These are phyloP conservation scores for Eristalis pertinax DNA, from an alignment of 2,888 invertebrate species.

Conservation along the genomic window DNA sequence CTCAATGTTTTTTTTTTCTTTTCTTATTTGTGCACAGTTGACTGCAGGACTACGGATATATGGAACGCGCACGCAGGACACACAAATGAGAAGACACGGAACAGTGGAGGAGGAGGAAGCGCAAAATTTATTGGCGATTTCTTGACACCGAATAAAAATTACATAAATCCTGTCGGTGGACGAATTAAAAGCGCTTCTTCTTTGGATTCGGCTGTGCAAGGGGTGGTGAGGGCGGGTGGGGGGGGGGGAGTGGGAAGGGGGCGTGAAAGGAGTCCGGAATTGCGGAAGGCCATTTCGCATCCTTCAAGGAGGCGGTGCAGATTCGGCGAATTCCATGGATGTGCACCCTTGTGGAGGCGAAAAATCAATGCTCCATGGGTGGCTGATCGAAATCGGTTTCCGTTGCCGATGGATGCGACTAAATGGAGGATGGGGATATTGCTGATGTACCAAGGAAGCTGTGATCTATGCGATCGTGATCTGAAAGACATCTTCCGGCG, in stretches of 20 bases:
- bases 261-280: neutral
- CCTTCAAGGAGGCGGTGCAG: neutral
- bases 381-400: too few species aligned
- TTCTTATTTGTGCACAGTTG: slow-evolving; percentile 11
- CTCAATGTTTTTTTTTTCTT: slow-evolving; percentile 17
- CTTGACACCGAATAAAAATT: slow-evolving; percentile 70
- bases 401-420: too few species aligned
- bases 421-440: too few species aligned
- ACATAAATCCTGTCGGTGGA: slow-evolving; percentile 65
- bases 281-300: neutral
- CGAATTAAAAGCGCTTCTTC: slow-evolving; percentile 59
- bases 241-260: neutral
- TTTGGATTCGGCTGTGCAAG: slow-evolving; percentile 5
- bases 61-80: slow-evolving; percentile 42
- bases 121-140: slow-evolving; percentile 64
- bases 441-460: too few species aligned
- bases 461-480: too few species aligned
- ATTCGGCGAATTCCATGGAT: neutral
- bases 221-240: too few species aligned
- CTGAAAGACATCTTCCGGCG: too few species aligned
- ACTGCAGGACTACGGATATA: slow-evolving; percentile 30
- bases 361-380: too few species aligned
- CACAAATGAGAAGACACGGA: slow-evolving; percentile 3
- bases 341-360: too few species aligned
- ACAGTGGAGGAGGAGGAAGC: slow-evolving; percentile 43